Conservation (phyloP, 2,113 vertebrate species). For the Scopus umbretta region DNA sequence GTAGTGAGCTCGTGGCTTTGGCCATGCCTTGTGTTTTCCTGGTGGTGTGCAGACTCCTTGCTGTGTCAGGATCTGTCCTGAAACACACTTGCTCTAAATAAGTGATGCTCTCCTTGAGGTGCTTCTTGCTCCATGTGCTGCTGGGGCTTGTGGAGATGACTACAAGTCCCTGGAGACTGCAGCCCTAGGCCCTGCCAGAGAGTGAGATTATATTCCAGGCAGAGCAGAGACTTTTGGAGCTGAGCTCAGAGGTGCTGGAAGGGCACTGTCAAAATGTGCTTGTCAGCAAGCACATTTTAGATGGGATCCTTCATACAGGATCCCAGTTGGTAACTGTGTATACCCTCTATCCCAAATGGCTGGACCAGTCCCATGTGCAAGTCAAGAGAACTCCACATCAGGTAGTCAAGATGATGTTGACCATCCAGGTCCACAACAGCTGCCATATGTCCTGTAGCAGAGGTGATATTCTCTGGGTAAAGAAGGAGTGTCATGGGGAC, state of each 20-base stretch:
- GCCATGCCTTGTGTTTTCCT: background rate
- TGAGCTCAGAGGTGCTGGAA: background rate
- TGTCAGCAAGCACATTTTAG: background rate
- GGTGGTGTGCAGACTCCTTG: accelerated
- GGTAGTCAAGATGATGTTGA: background rate
- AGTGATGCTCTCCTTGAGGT: background rate
- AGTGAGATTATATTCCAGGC: background rate
- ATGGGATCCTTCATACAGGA: background rate
- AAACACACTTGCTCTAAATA: background rate
- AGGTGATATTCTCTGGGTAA: background rate
- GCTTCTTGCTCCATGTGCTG: background rate
- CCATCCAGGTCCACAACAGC: background rate
- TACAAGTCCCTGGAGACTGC: background rate
- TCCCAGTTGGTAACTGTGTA: background rate
- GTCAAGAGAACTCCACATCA: background rate
- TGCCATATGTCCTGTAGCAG: background rate
- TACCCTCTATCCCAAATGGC: background rate
- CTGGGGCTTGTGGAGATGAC: background rate
- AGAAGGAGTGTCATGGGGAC: background rate
- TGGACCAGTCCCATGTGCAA: background rate
- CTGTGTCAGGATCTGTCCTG: background rate
- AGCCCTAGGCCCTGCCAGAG: background rate
- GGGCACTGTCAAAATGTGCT: too few relatives aligned
- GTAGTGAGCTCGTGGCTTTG: background rate
- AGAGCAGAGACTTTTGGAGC: background rate